A percentile compares a stretch with the other conserved stretches of the same genome.
Evolutionary conservation across 2,113 vertebrate species (phyloP).

Genomic region (Actenoides lindsayi): DNA sequence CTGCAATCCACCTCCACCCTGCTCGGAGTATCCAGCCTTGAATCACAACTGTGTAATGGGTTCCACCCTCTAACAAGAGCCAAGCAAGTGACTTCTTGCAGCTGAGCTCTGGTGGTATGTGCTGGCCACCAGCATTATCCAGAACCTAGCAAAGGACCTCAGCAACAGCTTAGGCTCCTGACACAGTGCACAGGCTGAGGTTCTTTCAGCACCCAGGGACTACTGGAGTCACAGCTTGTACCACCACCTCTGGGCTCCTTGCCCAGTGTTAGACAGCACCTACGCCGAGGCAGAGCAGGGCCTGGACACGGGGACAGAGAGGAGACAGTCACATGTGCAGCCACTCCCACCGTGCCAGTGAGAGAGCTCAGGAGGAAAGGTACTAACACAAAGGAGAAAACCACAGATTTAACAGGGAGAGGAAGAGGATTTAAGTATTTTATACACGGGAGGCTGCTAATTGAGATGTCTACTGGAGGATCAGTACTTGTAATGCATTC

Average conservation of each 20-base stretch:
- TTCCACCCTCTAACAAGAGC: accelerated
- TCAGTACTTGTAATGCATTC: not conserved
- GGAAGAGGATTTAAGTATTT: constrained; percentile 12
- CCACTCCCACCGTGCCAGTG: not conserved
- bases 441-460: not conserved
- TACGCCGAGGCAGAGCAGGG: accelerated
- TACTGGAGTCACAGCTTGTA: accelerated
- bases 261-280: accelerated
- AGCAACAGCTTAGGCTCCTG: not conserved
- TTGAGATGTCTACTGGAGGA: not conserved
- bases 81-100: not conserved
- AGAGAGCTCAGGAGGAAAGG: not conserved
- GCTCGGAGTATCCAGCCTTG: accelerated
- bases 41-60: accelerated
- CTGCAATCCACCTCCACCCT: accelerated
- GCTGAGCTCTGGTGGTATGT: accelerated
- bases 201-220: not conserved
- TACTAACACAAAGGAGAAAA: not conserved
- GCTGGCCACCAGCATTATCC: accelerated
- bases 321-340: accelerated
- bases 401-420: not conserved
- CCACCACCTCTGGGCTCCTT: accelerated
- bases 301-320: accelerated
- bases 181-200: accelerated
- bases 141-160: not conserved